Base-by-base conservation (phyloP, 2,113 vertebrate species). In the Rhagologus leucostigma region DNA sequence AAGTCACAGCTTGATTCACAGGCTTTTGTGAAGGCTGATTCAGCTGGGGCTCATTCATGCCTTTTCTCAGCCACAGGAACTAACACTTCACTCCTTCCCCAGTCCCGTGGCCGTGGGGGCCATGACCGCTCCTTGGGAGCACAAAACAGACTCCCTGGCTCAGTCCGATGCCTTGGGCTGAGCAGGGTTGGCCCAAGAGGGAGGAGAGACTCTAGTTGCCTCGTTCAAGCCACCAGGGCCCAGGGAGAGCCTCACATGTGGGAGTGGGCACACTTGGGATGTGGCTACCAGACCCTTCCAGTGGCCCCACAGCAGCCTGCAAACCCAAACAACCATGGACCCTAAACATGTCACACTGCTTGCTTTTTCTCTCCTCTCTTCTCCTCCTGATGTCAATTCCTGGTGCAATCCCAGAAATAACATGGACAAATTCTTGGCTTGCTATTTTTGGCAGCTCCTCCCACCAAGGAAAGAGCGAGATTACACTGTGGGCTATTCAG, bases 401-500 rank as follows among this genome's bases (percentile, higher is more conserved):
- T 96, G 97, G 94, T 96, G 88, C 93, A 88, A 93, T 96, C 94
- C 93, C 95, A 97, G 95, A 96, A 97, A 97, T 93, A 97, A 97
- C 95, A 97, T 1, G 53, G 85, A 77, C 23, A 93, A 96, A 96
- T 97, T 97, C 95, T 92, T 96, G 92, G 44, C 89, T 91, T 96
- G 97, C 93, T 97, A 96, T 97, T 97, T 96, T 96, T 97, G 95
- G 97, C 97, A 95, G 82, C 89, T 90, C 91, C 88, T 96, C 94
- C 94, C 93, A 70, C 68, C 65, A 68, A 88, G 78, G 81, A 64
- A 80, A 83, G 84, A 76, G 78, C 85, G 84, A 96, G 77, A 89
- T 95, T 79, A 97, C 90, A 97, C 88, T 97, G 94, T 5, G 39
- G 91, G 69, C 95, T 96, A 96, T 97, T 97, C 91, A 97, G 84